Evolutionary conservation across 2,888 invertebrate species (phyloP), one percentile per base, ranked within the genome.

Genomic region (Cryptocephalus moraei): DNA sequence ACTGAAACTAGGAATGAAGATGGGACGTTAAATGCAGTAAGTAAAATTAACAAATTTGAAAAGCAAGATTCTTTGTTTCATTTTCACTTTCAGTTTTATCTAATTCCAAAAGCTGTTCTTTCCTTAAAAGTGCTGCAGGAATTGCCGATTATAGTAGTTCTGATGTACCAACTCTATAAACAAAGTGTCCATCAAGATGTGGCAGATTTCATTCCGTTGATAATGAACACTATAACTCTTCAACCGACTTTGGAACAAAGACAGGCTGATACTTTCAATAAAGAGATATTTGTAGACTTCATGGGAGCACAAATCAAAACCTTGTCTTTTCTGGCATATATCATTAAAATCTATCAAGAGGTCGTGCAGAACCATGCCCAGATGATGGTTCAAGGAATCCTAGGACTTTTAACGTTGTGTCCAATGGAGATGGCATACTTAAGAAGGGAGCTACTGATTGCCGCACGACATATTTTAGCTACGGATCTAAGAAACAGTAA

Each of bases 261-360:
- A 63, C 79, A 81, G 55, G 87, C 86, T 39, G 83, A 86, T 11
- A 80, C 80, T 44, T 94, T 94, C 67, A 94, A 94, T 72, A 92
- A 91, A 65, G 96, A 96, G 73, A 87, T 97, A n/a, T 94, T 93
- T 72, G 95, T 96, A 0, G 97, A 99, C 68, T 97, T 99, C 64
- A 93, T 96, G 83, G 93, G 93, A 1, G 96, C 96, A 0, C 99
- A 99, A 75, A 92, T 97, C 48, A 97, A 97, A 71, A 94, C 95
- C 0, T 72, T 99, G 8, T 95, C 95, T 0, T 97, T 97, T 67
- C 73, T 99, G 48, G 97, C 96, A 0, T 97, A 96, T 63, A 94
- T 97, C 49, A 92, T 95, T 42, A 81, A 91, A 61, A 84, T 91
- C 51, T 86, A 90, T 64, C 86, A 91, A 72, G 88, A 90, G 42